Evolutionary conservation across 1,140 invertebrate genomes (phyloP).

Genomic region (Cecropterus lyciades): DNA sequence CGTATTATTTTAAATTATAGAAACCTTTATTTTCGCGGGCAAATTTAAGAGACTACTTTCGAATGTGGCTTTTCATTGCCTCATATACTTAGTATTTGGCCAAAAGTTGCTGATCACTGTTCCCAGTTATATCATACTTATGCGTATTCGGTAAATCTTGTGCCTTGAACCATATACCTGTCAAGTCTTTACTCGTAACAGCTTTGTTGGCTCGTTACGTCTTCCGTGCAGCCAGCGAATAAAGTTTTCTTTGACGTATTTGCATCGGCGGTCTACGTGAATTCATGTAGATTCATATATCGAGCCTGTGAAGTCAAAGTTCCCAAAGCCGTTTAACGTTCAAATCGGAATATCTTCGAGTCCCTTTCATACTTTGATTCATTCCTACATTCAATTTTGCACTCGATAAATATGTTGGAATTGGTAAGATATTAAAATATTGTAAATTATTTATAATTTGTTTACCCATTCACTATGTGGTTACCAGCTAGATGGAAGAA

Average conservation of each 20-base stretch:
- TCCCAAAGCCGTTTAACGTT: conserved; percentile 29
- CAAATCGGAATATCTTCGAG: conserved; percentile 25
- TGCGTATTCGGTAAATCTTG: background rate
- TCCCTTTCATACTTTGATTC: conserved; percentile 19
- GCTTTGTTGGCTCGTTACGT: conserved; percentile 75
- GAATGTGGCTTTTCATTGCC: no score
- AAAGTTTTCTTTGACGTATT: conserved; percentile 77
- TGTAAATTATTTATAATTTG: no score
- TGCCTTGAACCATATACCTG: conserved; percentile 41
- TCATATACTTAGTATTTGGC: no score
- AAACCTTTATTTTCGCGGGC: no score
- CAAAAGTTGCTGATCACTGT: no score
- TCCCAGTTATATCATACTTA: no score
- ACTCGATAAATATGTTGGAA: background rate
- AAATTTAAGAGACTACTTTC: no score
- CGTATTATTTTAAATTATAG: no score
- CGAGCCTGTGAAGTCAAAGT: conserved; percentile 30
- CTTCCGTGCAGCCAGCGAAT: conserved; percentile 65
- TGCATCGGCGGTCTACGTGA: conserved; percentile 60
- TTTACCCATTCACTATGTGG: no score
- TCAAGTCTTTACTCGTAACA: conserved; percentile 61
- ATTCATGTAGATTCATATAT: conserved; percentile 46
- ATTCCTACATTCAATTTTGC: background rate
- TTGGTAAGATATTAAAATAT: background rate
- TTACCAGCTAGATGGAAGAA: no score